Evolutionary conservation across 2,797 vertebrate genomes (phyloP).

Genomic region (Notamacropus eugenii): DNA sequence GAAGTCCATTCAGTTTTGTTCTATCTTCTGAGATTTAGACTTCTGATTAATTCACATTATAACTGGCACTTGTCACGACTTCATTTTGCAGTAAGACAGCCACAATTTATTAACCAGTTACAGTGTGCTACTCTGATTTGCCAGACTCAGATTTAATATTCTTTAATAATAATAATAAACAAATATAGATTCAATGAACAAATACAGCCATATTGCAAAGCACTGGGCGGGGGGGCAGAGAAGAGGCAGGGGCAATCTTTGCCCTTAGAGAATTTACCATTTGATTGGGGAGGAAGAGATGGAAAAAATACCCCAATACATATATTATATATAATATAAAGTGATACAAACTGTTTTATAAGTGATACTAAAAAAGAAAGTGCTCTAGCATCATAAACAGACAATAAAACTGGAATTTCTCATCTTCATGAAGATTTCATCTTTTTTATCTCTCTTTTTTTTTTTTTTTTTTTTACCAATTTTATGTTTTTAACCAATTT

Average conservation of each 20-base stretch:
- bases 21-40: slow-evolving; percentile 28
- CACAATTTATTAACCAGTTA: slow-evolving; percentile 21
- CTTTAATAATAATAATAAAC: slow-evolving; percentile 10
- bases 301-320: neutral
- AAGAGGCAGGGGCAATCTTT: neutral
- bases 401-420: neutral
- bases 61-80: neutral
- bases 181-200: slow-evolving; percentile 37
- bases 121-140: slow-evolving; percentile 41
- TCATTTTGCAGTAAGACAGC: slow-evolving; percentile 43
- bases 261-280: slow-evolving; percentile 2
- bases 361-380: slow-evolving; percentile 19
- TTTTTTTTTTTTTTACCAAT: neutral
- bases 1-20: slow-evolving; percentile 32
- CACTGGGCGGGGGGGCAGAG: neutral
- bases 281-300: neutral
- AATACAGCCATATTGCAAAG: neutral
- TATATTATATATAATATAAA: neutral
- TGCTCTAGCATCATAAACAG: neutral
- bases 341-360: slow-evolving; percentile 17
- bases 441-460: neutral
- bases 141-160: slow-evolving; percentile 16
- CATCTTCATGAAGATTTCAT: slow-evolving; percentile 20
- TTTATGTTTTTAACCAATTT: neutral
- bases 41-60: slow-evolving; percentile 21